Conservation (phyloP, 2,797 vertebrate genomes). For the Astyanax mexicanus region DNA sequence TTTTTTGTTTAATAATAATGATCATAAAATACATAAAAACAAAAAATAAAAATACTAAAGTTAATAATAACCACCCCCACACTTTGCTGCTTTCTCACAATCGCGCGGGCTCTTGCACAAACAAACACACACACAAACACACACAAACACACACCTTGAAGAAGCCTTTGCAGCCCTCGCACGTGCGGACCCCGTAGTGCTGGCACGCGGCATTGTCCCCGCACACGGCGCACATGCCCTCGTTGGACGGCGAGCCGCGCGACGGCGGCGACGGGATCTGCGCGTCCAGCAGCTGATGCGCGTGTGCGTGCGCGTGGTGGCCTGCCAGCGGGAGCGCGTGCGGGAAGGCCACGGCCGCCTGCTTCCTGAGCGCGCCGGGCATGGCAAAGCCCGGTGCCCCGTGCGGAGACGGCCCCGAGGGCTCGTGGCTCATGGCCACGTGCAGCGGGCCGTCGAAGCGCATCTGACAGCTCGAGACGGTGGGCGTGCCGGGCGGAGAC, state of each 20-base stretch:
- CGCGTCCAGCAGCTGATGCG: constrained; percentile 93
- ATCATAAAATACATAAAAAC: neutral
- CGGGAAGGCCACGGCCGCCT: constrained; percentile 90
- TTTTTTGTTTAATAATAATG: neutral
- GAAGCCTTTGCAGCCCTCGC: constrained; percentile 98
- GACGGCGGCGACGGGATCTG: constrained; percentile 96
- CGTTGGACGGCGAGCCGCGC: constrained; percentile 94
- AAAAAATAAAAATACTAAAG: too few species aligned
- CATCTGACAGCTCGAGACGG: constrained; percentile 98
- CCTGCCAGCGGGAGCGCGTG: constrained; percentile 87
- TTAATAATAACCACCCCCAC: neutral
- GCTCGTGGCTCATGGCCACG: constrained; percentile 92
- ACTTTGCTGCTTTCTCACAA: too few species aligned
- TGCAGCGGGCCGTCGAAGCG: constrained; percentile 96
- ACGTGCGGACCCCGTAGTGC: constrained; percentile 96
- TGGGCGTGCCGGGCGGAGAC: constrained; percentile 92
- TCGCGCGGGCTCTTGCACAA: too few species aligned
- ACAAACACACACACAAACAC: too few species aligned
- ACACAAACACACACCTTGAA: constrained; percentile 88
- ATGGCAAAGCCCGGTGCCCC: constrained; percentile 92
- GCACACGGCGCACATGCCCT: constrained; percentile 96
- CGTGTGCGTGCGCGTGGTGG: constrained; percentile 75
- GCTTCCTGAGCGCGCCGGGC: constrained; percentile 92
- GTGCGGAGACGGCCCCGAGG: constrained; percentile 77
- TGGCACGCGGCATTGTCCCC: constrained; percentile 98